Evolutionary conservation across 2,113 vertebrate genomes (phyloP), one percentile per base, ranked within the genome.

Genomic region (Lamprotornis superbus): DNA sequence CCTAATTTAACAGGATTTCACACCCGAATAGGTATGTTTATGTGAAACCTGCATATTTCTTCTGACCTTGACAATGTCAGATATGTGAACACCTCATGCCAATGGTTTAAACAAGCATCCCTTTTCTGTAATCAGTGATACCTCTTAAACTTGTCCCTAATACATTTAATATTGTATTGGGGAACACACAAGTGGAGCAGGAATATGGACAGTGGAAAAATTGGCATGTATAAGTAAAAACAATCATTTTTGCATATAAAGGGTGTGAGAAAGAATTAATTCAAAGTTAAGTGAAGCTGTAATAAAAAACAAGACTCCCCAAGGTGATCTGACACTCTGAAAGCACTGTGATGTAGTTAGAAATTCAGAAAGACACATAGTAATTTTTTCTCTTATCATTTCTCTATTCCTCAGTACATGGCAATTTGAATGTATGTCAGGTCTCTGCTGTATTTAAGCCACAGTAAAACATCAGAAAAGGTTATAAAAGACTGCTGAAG

Each of bases 401-500:
- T 88, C 59, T 81, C 21, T 10, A 2, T 90, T 77, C 71, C 70
- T 83, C 56, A 67, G 27, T 89, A 59, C 30, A 56, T 67, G 39
- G 19, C 56, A 75, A 83, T 93, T 89, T 78, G 52, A 93, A 94
- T 79, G 39, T 88, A 31, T 87, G 80, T 92, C 73, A 82, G 69
- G 60, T 91, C 76, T 94, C 56, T 84, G 60, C 60, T 92, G 69
- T 15, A 84, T 87, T 80, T 79, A 87, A 91, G 61, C 57, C 22
- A 37, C n/a, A 28, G 50, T 87, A 79, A 75, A 76, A 82, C 73
- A 87, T 71, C 68, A 92, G 39, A 91, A 94, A 79, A 92, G 10
- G 56, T 91, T 92, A 91, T 60, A 64, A 76, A 87, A 94, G 77
- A 71, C 57, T 55, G 33, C 69, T 94, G 83, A 87, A 92, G 80